Conservation (phyloP, 2,888 invertebrate genomes). For the Diabrotica balteata region DNA sequence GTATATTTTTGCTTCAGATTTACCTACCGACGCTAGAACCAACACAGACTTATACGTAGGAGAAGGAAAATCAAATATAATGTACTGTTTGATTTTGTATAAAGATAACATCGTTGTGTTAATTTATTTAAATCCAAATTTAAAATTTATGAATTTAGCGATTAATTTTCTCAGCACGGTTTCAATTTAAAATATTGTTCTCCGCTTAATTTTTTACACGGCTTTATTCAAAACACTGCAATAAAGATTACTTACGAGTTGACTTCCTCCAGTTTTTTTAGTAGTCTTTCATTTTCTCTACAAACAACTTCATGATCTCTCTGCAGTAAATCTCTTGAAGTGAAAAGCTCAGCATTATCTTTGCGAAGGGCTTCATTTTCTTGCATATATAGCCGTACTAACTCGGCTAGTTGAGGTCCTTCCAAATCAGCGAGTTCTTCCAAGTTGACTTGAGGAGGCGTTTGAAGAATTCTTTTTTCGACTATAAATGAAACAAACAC, state of each 20-base stretch:
- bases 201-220: too few species aligned
- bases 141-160: too few species aligned
- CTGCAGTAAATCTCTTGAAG: conserved; percentile 78
- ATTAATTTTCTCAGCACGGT: too few species aligned
- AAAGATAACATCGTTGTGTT: too few species aligned
- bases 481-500: conserved; percentile 32
- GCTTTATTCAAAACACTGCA: too few species aligned
- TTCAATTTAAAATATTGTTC: too few species aligned
- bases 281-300: conserved; percentile 86
- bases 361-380: conserved; percentile 80
- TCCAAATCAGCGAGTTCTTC: conserved; percentile 78
- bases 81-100: too few species aligned
- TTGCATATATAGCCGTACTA: conserved; percentile 84
- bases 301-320: conserved; percentile 90
- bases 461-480: conserved; percentile 56
- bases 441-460: conserved; percentile 71
- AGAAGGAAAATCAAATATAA: too few species aligned
- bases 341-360: conserved; percentile 87
- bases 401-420: conserved; percentile 79
- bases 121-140: too few species aligned
- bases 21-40: too few species aligned
- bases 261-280: conserved; percentile 87
- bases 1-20: too few species aligned
- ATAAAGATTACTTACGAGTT: conserved; percentile 72
- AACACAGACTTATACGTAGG: too few species aligned